Conservation (phyloP, 2,888 invertebrate species). For the Rhamnusium bicolor region DNA sequence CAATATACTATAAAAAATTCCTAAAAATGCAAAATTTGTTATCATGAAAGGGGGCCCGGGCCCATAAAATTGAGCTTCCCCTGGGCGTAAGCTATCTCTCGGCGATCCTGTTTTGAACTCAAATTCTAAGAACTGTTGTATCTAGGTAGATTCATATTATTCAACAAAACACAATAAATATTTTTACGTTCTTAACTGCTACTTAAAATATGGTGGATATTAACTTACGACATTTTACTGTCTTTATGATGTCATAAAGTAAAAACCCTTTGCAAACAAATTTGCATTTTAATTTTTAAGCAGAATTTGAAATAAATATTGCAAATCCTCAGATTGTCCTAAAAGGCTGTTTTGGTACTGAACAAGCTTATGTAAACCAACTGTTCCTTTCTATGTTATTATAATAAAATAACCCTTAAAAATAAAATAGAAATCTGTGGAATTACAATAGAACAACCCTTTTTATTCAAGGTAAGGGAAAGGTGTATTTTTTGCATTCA, state of each 20-base stretch:
- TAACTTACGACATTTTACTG: conserved; percentile 34
- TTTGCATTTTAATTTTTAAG: conserved; percentile 2
- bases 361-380: conserved; percentile 11
- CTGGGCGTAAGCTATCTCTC: too few relatives aligned
- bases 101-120: too few relatives aligned
- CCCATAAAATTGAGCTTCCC: too few relatives aligned
- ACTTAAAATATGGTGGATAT: conserved; percentile 26
- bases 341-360: background rate
- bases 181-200: background rate
- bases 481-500: conserved; percentile 47
- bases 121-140: background rate
- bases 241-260: conserved; percentile 36
- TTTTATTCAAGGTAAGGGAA: conserved; percentile 42
- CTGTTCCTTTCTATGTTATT: conserved; percentile 1
- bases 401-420: conserved; percentile 21
- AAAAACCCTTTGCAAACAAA: conserved; percentile 41
- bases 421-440: conserved; percentile 40
- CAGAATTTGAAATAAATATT: conserved; percentile 8
- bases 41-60: too few relatives aligned
- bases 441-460: conserved; percentile 35
- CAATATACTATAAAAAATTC: too few relatives aligned
- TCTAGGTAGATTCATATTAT: background rate
- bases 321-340: conserved; percentile 1
- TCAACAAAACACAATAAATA: background rate
- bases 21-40: too few relatives aligned